A percentile compares a stretch with the other conserved stretches of the same genome.
Evolutionary conservation across 2,797 vertebrate genomes (phyloP).

Genomic region (Merluccius polli): DNA sequence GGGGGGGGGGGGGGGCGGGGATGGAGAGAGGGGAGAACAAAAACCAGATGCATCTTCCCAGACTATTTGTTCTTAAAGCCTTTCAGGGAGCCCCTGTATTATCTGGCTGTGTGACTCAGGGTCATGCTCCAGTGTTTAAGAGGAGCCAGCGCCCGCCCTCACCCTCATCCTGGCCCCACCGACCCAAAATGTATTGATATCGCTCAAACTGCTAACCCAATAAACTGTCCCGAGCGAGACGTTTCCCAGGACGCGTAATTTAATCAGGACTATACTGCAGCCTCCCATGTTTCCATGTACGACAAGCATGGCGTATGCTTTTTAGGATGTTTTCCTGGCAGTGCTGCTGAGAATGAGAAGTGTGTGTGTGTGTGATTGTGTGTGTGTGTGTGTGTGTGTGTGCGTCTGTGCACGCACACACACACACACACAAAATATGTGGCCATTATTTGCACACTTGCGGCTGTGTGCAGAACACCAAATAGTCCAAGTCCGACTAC

Average conservation of each 20-base stretch:
- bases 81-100: constrained; percentile 31
- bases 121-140: constrained; percentile 14
- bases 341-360: constrained; percentile 4
- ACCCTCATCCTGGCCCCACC: background rate
- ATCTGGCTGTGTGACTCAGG: constrained; percentile 15
- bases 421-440: no score
- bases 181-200: background rate
- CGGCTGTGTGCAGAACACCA: background rate
- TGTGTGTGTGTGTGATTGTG: background rate
- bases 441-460: constrained; percentile 21
- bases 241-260: constrained; percentile 9
- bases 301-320: background rate
- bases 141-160: background rate
- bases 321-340: background rate
- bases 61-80: constrained; percentile 53
- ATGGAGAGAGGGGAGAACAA: constrained; percentile 58
- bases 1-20: constrained; percentile 48
- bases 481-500: background rate
- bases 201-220: constrained; percentile 34
- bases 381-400: no score
- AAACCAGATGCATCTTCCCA: constrained; percentile 65
- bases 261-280: background rate
- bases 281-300: background rate
- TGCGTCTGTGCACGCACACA: no score
- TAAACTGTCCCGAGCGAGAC: constrained; percentile 21